Conservation (phyloP, 2,797 vertebrate genomes). For the Rhadinocentrus ornatus region DNA sequence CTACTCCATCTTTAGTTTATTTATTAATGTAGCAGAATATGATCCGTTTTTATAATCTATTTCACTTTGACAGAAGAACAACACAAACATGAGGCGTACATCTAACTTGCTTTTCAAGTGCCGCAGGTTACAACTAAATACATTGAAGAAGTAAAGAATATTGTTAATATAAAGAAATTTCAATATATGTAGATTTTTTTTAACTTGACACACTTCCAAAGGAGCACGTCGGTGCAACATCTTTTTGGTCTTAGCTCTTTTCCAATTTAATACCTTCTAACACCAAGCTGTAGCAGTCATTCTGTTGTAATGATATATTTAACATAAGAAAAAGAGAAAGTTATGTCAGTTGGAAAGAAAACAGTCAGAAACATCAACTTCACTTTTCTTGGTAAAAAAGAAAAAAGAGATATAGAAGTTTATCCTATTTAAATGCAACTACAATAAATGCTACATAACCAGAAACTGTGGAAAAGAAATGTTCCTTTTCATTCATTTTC, state of each 20-base stretch:
- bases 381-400: neutral
- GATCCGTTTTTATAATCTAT: neutral
- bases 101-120: neutral
- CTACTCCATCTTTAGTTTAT: neutral
- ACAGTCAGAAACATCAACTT: neutral
- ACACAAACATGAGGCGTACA: neutral
- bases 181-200: neutral
- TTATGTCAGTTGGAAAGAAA: neutral
- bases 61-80: neutral
- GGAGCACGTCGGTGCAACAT: too few species aligned
- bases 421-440: neutral
- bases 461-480: conserved; percentile 18
- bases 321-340: neutral
- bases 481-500: conserved; percentile 5
- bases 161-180: neutral
- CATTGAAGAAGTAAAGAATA: neutral
- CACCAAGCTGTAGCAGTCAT: neutral
- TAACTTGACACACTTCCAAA: too few species aligned
- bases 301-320: too few species aligned
- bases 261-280: neutral
- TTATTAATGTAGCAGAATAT: neutral
- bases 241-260: neutral
- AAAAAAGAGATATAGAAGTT: neutral
- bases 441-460: neutral
- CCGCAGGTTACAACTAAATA: too few species aligned